Base-by-base conservation (phyloP, 2,888 invertebrate genomes). In the Cheilosia pagana region DNA sequence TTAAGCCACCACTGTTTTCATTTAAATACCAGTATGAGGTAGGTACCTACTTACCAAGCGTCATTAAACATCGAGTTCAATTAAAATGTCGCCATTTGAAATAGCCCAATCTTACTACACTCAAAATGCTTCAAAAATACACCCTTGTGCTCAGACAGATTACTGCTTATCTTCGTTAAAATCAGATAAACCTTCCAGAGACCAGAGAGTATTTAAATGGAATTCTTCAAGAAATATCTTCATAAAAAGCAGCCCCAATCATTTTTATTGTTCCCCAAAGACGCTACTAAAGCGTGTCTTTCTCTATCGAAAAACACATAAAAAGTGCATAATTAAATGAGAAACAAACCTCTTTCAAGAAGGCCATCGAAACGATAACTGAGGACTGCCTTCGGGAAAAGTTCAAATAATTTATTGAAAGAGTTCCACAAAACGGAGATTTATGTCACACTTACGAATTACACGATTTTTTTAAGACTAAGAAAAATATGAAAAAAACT, bases 241-340 rank as follows among this genome's bases (percentile, higher is more conserved):
- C 41, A 3, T 1, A n/a, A 16, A 19, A 19, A 5, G 35, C 28
- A 19, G 4, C 19, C 6, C 21, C 5, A 10, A 21, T 16, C 8
- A 39, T 16, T 45, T 60, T 16, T 3, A 59, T 25, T 60, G 25
- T 14, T 62, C 43, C 19, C 45, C 14, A 2, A 8, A 19, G 2
- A 6, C 0, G 23, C 12, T 28, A 8, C 21, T 7, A 10, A 12
- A 23, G 14, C 50, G 23, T 6, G 23, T 50, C 23, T 4, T 21
- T 23, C 14, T 23, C 1, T 14, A 16, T 28, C 8, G 8, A 28
- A 8, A 28, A 8, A 8, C 12, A 14, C 23, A 50, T 14, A 52
- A 52, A 65, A 65, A 52, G 28, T 52, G n/a, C 52, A 25, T 25
- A 50, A 65, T 52, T 52, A 65, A 65, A 65, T 23, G 50, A 16